A percentile compares a stretch with the other conserved stretches of the same genome.
Evolutionary conservation across 2,797 vertebrate genomes (phyloP).

Genomic region (Amblyopsis hoosieri): DNA sequence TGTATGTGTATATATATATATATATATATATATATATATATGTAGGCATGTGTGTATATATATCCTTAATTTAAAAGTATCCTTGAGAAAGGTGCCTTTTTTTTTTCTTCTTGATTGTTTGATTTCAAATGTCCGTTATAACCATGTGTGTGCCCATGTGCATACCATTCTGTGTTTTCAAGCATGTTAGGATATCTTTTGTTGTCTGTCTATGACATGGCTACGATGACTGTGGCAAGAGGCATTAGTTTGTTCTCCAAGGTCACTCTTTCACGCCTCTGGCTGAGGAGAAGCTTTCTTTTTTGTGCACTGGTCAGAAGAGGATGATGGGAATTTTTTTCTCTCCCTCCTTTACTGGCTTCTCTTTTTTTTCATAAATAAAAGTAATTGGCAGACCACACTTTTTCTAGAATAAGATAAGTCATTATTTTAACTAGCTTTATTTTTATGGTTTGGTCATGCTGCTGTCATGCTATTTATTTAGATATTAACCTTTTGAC

Average conservation of each 20-base stretch:
- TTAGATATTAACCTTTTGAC: no score
- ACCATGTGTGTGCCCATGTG: conserved; percentile 8
- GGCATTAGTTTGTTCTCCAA: conserved; percentile 61
- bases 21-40: no score
- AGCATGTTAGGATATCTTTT: conserved; percentile 31
- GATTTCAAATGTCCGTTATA: conserved; percentile 35
- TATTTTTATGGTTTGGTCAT: not conserved
- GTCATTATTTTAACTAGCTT: no score
- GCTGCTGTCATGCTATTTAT: conserved; percentile 2
- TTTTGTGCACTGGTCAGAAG: conserved; percentile 61
- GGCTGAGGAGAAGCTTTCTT: conserved; percentile 56
- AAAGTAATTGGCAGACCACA: conserved; percentile 19
- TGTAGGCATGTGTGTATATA: no score
- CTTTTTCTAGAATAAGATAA: not conserved
- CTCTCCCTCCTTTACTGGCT: conserved; percentile 22
- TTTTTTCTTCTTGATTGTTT: conserved; percentile 21
- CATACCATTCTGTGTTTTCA: conserved; percentile 25
- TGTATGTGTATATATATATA: no score
- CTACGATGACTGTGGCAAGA: conserved; percentile 56
- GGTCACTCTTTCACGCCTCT: conserved; percentile 66
- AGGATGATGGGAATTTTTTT: conserved; percentile 30
- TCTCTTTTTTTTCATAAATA: conserved; percentile 39
- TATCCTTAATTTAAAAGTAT: no score
- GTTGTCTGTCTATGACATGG: conserved; percentile 46
- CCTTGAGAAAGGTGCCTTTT: not conserved